These are phyloP conservation scores for Dysidea cf. avara DNA, from an alignment of 37 sponge, comb jelly and placozoan species.

Conservation along the genomic window DNA sequence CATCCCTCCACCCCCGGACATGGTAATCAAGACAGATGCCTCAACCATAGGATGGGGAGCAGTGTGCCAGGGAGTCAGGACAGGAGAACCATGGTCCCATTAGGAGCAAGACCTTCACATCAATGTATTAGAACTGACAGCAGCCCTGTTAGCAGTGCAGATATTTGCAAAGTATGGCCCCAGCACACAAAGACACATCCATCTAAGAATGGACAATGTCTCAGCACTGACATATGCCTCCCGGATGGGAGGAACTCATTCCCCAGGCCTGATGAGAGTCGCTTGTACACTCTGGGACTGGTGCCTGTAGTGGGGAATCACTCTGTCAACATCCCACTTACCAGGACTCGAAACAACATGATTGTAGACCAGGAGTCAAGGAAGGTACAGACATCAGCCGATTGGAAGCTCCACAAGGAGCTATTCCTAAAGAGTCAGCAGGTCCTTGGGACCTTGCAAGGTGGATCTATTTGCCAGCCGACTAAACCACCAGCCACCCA, in stretches of 20 bases:
- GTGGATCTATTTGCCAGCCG: constrained; percentile 28
- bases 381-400: constrained; percentile 11
- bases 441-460: neutral
- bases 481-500: constrained; percentile 6
- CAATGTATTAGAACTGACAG: constrained; percentile 28
- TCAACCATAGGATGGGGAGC: constrained; percentile 43
- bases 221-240: too few species aligned
- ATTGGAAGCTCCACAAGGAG: constrained; percentile 10
- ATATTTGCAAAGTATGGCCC: too few species aligned
- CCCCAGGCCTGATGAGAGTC: constrained; percentile 3
- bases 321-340: too few species aligned
- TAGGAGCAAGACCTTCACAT: constrained; percentile 8
- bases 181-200: neutral
- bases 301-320: constrained; percentile 21
- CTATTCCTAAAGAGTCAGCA: constrained; percentile 3
- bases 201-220: neutral
- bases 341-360: constrained; percentile 11
- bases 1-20: neutral
- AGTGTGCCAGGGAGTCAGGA: neutral
- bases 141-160: too few species aligned
- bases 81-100: constrained; percentile 20
- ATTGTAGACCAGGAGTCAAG: constrained; percentile 32
- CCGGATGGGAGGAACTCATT: constrained; percentile 20
- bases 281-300: constrained; percentile 36
- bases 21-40: constrained; percentile 25